Evolutionary conservation across 2,113 vertebrate genomes (phyloP).

Genomic region (Mastomys natalensis): DNA sequence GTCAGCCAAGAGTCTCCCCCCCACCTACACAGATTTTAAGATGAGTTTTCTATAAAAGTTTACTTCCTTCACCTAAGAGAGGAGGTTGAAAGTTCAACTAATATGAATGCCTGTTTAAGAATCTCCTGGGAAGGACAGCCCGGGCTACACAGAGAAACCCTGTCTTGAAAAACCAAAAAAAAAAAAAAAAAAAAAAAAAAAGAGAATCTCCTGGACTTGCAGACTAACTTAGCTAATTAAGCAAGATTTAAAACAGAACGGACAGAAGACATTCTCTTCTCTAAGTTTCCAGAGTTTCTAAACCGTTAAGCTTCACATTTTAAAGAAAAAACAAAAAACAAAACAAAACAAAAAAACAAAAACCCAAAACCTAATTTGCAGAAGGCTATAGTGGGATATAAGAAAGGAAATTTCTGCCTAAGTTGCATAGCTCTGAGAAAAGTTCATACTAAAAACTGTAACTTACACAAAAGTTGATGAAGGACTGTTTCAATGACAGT

Average conservation of each 20-base stretch:
- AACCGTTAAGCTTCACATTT: slow-evolving; percentile 8
- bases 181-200: too few relatives aligned
- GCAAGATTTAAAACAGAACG: background rate
- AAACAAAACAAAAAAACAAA: background rate
- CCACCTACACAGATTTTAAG: background rate
- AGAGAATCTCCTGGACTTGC: too few relatives aligned
- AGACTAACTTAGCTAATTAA: background rate
- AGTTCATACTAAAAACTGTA: background rate
- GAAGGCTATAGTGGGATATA: background rate
- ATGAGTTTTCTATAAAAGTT: background rate
- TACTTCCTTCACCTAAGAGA: background rate
- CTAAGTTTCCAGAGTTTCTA: background rate
- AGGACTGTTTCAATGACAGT: background rate
- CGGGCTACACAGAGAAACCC: too few relatives aligned
- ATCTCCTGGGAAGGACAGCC: background rate
- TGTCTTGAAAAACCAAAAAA: too few relatives aligned
- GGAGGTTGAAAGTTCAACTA: background rate
- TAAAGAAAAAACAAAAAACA: slow-evolving; percentile 12
- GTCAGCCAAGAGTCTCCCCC: background rate
- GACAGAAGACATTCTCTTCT: background rate
- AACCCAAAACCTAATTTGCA: background rate
- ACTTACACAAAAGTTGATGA: background rate
- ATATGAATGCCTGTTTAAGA: background rate
- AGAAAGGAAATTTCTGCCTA: background rate
- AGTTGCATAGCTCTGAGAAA: background rate